Evolutionary conservation across 37 sponge, comb jelly and placozoan genomes (phyloP).

Genomic region (Axinella damicornis): DNA sequence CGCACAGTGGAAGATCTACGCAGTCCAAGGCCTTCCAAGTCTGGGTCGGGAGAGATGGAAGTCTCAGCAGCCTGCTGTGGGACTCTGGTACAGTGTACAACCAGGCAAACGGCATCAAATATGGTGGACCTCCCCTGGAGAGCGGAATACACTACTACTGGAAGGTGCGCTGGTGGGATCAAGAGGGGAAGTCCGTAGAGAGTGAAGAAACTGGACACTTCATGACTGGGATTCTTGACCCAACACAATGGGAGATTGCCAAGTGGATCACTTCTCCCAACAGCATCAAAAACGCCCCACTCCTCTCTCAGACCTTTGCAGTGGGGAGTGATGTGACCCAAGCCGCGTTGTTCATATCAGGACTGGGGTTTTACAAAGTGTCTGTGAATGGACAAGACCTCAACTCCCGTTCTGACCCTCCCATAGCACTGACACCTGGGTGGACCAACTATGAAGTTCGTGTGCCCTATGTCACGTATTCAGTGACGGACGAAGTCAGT

Average conservation of each 20-base stretch:
- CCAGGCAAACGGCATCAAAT: neutral
- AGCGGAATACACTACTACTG: slow-evolving; percentile 41
- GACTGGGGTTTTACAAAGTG: slow-evolving; percentile 53
- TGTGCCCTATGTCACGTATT: slow-evolving; percentile 35
- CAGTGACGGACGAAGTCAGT: slow-evolving; percentile 15
- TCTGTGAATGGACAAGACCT: slow-evolving; percentile 55
- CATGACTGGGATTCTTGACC: slow-evolving; percentile 33
- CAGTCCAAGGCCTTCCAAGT: slow-evolving; percentile 48
- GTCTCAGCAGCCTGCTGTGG: slow-evolving; percentile 21
- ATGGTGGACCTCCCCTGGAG: slow-evolving; percentile 45
- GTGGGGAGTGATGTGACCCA: neutral
- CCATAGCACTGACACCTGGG: slow-evolving; percentile 63
- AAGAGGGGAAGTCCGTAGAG: slow-evolving; percentile 26
- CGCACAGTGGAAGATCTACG: slow-evolving; percentile 55
- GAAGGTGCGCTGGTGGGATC: slow-evolving; percentile 75
- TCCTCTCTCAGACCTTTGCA: neutral
- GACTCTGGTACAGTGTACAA: slow-evolving; percentile 49
- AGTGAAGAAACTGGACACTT: slow-evolving; percentile 52
- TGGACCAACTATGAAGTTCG: slow-evolving; percentile 70
- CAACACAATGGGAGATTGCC: slow-evolving; percentile 19
- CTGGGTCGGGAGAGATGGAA: slow-evolving; percentile 1
- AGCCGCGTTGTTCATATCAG: slow-evolving; percentile 51
- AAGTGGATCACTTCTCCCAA: slow-evolving; percentile 56
- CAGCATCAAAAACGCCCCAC: slow-evolving; percentile 17
- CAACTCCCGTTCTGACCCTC: slow-evolving; percentile 4